Evolutionary conservation across 1,140 invertebrate species (phyloP).

Genomic region (Aphaenogaster ashmeadi): DNA sequence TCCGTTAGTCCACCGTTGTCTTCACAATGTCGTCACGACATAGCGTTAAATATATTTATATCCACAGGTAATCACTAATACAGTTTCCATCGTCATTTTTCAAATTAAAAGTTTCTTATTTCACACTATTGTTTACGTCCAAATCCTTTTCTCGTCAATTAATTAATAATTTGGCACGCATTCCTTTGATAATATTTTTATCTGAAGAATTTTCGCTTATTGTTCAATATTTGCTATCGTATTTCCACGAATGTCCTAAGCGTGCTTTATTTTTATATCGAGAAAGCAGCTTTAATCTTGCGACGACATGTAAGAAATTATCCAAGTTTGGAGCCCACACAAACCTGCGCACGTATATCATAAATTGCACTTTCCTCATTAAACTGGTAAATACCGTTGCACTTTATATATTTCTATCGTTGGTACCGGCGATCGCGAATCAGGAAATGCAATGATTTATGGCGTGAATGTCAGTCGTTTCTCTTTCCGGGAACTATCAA

Average conservation of each 20-base stretch:
- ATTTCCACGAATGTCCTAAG: background rate
- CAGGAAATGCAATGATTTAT: constrained; percentile 24
- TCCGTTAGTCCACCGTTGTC: background rate
- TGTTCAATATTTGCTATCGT: background rate
- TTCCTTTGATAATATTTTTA: constrained; percentile 1
- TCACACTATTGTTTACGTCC: background rate
- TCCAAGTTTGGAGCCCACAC: background rate
- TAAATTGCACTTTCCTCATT: constrained; percentile 28
- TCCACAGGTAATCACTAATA: background rate
- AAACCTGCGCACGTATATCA: background rate
- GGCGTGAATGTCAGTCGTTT: background rate
- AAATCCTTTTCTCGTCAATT: background rate
- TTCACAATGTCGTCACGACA: background rate
- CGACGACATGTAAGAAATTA: background rate
- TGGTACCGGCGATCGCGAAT: background rate
- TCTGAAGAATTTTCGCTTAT: background rate
- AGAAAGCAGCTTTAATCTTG: background rate
- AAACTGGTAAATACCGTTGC: background rate
- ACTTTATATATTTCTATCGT: constrained; percentile 26
- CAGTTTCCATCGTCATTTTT: background rate
- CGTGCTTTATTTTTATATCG: background rate
- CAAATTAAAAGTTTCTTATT: background rate
- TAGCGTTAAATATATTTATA: background rate
- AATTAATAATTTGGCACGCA: background rate
- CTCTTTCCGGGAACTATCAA: background rate